Conservation (phyloP, 2,797 vertebrate genomes). For the Adelosebastes latens region DNA sequence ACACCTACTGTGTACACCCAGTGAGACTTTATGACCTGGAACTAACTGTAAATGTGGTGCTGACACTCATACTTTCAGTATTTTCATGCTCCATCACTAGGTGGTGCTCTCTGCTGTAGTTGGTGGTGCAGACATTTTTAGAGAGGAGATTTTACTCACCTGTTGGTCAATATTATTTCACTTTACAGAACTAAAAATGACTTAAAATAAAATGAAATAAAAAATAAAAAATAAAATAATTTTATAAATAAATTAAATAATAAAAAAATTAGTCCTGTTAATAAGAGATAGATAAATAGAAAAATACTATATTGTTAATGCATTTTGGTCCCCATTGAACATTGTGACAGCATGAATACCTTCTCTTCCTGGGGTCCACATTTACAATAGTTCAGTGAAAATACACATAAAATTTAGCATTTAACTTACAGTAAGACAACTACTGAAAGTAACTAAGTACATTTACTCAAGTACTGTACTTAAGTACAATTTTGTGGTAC, state of each 20-base stretch:
- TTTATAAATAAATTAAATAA: no score
- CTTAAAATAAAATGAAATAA: no score
- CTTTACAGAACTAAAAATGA: not conserved
- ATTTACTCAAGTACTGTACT: no score
- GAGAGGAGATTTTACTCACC: not conserved
- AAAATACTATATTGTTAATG: not conserved
- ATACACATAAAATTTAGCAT: not conserved
- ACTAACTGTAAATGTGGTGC: not conserved
- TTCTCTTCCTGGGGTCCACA: no score
- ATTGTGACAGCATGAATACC: not conserved
- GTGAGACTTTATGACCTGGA: not conserved
- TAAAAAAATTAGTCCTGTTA: not conserved
- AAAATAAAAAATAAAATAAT: no score
- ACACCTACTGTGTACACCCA: not conserved
- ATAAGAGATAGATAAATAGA: not conserved
- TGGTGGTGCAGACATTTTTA: not conserved
- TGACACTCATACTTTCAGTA: not conserved
- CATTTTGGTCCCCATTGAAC: not conserved
- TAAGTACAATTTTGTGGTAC: no score
- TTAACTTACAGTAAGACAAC: not conserved
- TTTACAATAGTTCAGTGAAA: not conserved
- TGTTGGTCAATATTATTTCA: not conserved
- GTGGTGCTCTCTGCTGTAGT: conserved; percentile 31
- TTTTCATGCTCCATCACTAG: conserved; percentile 8
- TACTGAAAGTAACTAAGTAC: no score